phyloP scores from a whole-genome alignment of 1,140 invertebrate species.

The Anastatus disparis region DNA sequence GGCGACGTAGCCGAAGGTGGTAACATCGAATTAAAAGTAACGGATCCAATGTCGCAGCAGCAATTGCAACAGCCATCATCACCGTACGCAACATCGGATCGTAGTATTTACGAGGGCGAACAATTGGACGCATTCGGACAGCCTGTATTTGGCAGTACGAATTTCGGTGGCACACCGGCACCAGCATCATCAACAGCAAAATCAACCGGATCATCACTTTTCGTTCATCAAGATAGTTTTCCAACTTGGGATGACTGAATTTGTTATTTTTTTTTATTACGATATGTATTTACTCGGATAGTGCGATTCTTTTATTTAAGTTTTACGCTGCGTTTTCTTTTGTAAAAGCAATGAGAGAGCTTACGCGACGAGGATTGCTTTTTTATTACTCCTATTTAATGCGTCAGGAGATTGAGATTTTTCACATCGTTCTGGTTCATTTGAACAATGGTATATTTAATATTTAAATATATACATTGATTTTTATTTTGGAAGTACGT shows the following conservation, averaged over 20 bases:
- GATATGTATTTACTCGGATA: constrained; percentile 29
- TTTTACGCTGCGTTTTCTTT: not conserved
- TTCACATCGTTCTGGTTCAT: too few species aligned
- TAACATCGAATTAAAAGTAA: constrained; percentile 69
- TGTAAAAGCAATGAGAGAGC: too few species aligned
- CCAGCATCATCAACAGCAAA: constrained; percentile 40
- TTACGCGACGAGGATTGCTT: too few species aligned
- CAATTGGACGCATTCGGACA: constrained; percentile 61
- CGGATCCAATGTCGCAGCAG: constrained; percentile 62
- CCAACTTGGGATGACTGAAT: constrained; percentile 69
- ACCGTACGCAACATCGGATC: constrained; percentile 41
- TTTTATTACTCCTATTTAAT: too few species aligned
- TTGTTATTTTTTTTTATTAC: not conserved
- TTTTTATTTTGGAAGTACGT: too few species aligned
- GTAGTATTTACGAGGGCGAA: constrained; percentile 49
- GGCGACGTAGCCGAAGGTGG: constrained; percentile 47
- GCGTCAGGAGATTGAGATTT: too few species aligned
- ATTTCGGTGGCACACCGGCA: constrained; percentile 55
- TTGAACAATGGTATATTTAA: too few species aligned
- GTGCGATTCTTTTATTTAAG: constrained; percentile 7
- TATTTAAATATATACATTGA: too few species aligned
- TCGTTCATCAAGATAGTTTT: constrained; percentile 63
- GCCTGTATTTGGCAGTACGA: constrained; percentile 62
- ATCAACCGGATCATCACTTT: constrained; percentile 52
- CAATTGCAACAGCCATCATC: constrained; percentile 42